Conservation (phyloP, 2,113 vertebrate genomes). For the Spea bombifrons region DNA sequence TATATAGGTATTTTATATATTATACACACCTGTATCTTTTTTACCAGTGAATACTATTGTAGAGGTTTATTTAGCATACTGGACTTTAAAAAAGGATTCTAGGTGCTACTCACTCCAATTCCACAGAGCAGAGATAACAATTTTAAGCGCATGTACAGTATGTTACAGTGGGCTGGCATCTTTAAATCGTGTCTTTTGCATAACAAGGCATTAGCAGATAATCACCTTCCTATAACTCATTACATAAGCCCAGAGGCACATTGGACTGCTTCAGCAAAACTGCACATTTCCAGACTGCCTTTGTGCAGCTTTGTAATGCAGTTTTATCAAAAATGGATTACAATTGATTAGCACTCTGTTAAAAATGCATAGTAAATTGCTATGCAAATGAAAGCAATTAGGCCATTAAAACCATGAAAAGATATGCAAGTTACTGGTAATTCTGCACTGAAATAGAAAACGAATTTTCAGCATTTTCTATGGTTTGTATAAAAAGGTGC, state of each 20-base stretch:
- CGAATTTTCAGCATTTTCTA: constrained; percentile 23
- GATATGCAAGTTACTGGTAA: constrained; percentile 44
- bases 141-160: not conserved
- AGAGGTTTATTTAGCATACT: no score
- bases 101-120: no score
- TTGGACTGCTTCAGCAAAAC: constrained; percentile 33
- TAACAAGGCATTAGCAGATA: constrained; percentile 48
- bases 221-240: constrained; percentile 49
- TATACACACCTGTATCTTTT: no score
- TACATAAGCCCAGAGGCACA: constrained; percentile 46
- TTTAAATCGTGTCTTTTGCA: constrained; percentile 36
- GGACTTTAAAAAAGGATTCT: no score
- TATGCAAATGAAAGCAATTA: constrained; percentile 48
- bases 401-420: constrained; percentile 44
- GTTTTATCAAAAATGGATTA: constrained; percentile 50
- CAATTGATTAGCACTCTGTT: constrained; percentile 48
- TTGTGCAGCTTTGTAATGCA: constrained; percentile 45
- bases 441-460: constrained; percentile 16
- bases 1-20: no score
- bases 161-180: constrained; percentile 24
- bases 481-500: constrained; percentile 13
- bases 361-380: constrained; percentile 49
- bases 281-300: constrained; percentile 42
- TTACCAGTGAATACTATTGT: no score
- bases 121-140: no score